Evolutionary conservation across 2,113 vertebrate species (phyloP).

Genomic region (Daubentonia madagascariensis): DNA sequence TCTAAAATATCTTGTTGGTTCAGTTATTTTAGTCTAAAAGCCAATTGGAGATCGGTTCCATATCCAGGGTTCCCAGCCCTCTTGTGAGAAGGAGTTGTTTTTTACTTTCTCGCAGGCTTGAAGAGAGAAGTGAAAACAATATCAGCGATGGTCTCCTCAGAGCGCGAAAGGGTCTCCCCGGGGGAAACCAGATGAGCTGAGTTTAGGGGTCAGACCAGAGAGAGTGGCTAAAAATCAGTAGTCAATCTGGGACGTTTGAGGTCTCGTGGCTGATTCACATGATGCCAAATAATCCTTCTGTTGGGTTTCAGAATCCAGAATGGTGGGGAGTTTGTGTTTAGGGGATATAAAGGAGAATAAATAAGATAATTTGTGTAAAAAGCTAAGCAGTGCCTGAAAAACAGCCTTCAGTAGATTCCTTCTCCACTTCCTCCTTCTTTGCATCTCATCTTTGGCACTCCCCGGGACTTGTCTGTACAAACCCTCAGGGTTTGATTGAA

Average conservation of each 20-base stretch:
- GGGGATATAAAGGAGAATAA: not conserved
- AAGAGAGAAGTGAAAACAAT: not conserved
- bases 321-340: not conserved
- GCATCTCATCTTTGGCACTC: not conserved
- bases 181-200: not conserved
- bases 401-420: not conserved
- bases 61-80: not conserved
- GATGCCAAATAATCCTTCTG: not conserved
- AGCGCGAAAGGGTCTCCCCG: not conserved
- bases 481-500: not conserved
- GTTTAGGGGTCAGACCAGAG: not conserved
- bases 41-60: not conserved
- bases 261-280: not conserved
- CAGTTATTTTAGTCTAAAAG: slow-evolving; percentile 2
- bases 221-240: not conserved
- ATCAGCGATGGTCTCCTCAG: not conserved
- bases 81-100: not conserved
- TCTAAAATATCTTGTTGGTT: slow-evolving; percentile 17
- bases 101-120: not conserved
- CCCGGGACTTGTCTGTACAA: not conserved
- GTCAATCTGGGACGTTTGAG: not conserved
- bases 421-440: not conserved
- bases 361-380: not conserved
- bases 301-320: not conserved
- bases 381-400: not conserved